Conservation (phyloP, 2,113 vertebrate genomes). For the Maylandia zebra region DNA sequence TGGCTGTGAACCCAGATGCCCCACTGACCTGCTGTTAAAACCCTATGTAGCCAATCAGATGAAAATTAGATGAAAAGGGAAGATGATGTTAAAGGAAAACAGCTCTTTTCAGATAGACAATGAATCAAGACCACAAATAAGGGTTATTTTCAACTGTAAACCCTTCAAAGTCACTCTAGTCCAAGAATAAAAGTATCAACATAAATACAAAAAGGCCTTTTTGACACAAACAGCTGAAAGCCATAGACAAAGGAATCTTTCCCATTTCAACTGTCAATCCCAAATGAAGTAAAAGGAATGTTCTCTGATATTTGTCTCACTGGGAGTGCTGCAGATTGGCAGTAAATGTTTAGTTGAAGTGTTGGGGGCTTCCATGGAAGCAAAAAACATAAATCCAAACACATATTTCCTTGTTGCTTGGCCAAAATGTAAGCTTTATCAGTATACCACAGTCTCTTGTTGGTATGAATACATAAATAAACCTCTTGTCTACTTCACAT, state of each 20-base stretch:
- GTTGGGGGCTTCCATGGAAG: neutral
- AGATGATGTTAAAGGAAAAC: neutral
- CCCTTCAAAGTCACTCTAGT: neutral
- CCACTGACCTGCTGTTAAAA: neutral
- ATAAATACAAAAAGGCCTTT: neutral
- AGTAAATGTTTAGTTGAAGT: neutral
- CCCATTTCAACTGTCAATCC: neutral
- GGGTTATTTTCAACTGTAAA: neutral
- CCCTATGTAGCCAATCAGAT: neutral
- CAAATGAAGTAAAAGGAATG: neutral
- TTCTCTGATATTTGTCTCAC: neutral
- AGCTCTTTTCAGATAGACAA: neutral
- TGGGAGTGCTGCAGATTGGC: neutral
- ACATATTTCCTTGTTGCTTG: neutral
- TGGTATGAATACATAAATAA: neutral
- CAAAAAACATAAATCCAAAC: neutral
- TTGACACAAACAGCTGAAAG: neutral
- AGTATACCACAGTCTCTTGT: neutral
- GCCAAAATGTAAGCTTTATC: neutral
- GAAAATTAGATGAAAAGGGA: neutral
- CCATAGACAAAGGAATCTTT: neutral
- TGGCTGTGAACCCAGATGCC: neutral
- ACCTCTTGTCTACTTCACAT: neutral
- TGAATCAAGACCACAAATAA: neutral
- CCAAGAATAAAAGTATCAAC: neutral